phyloP scores from a whole-genome alignment of 2,113 vertebrate species.

The Thryonomys swinderianus region DNA sequence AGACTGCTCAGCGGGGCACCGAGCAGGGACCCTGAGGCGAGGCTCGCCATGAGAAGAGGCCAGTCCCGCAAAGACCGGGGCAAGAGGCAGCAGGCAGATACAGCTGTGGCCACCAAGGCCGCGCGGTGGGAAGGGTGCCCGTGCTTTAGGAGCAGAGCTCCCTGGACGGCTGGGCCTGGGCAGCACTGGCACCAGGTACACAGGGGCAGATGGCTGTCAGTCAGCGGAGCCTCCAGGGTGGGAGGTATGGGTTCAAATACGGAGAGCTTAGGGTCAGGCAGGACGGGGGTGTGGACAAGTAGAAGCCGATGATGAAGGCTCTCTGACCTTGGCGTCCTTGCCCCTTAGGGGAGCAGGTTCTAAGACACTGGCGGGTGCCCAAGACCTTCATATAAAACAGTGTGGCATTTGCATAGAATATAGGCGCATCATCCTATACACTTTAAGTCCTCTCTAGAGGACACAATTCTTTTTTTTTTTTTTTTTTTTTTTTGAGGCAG shows the following conservation, averaged over 20 bases:
- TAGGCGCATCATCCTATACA: background rate
- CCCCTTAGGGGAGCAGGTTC: background rate
- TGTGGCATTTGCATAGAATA: background rate
- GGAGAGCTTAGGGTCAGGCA: no score
- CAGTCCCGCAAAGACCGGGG: background rate
- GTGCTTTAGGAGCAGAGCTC: background rate
- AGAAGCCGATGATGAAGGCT: background rate
- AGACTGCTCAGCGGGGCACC: background rate
- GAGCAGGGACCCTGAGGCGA: background rate
- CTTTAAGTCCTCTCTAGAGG: background rate
- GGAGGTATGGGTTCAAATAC: background rate
- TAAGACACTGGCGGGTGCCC: no score
- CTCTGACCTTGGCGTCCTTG: background rate
- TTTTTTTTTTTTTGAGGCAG: no score
- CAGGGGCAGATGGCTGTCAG: background rate
- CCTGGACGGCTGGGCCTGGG: rapidly evolving
- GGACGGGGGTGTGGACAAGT: background rate
- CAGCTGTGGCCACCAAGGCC: background rate
- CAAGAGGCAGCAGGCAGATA: background rate
- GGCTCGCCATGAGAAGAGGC: background rate
- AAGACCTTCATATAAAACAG: no score
- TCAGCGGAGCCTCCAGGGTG: rapidly evolving
- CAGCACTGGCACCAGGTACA: rapidly evolving
- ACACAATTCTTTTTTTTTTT: background rate
- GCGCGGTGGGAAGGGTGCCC: background rate